Percentiles rank a stretch among this genome's conserved stretches.
phyloP scores from a whole-genome alignment of 2,113 vertebrate species.

The Aphyosemion australe region DNA sequence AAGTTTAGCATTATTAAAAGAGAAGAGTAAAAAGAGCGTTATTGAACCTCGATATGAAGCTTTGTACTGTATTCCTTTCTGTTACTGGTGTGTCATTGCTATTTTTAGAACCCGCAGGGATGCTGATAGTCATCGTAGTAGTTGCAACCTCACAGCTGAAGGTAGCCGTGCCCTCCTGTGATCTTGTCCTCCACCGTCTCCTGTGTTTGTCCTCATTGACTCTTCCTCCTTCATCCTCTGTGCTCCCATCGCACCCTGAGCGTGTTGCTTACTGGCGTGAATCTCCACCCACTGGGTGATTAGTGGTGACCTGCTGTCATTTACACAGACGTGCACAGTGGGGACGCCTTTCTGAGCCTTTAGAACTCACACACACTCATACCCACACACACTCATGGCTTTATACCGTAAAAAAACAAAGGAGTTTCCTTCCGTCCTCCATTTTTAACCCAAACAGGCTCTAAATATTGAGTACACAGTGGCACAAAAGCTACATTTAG shows the following conservation, averaged over 20 bases:
- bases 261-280: constrained; percentile 34
- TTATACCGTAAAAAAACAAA: background rate
- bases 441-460: no score
- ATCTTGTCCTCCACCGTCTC: constrained; percentile 22
- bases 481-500: no score
- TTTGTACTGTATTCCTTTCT: background rate
- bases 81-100: constrained; percentile 20
- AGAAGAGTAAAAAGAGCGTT: background rate
- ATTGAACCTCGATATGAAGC: background rate
- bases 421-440: background rate
- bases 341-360: constrained; percentile 5
- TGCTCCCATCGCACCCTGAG: constrained; percentile 43
- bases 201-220: constrained; percentile 35
- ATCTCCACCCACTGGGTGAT: constrained; percentile 66
- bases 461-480: no score
- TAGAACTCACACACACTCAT: background rate
- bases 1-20: background rate
- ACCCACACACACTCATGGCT: background rate
- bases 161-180: constrained; percentile 14
- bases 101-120: constrained; percentile 35
- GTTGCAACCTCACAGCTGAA: constrained; percentile 23
- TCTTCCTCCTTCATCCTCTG: constrained; percentile 28
- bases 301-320: constrained; percentile 66
- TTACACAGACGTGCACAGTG: constrained; percentile 50
- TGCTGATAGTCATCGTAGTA: constrained; percentile 3